Evolutionary conservation across 2,888 invertebrate species (phyloP).

Genomic region (Acrobasis suavella): DNA sequence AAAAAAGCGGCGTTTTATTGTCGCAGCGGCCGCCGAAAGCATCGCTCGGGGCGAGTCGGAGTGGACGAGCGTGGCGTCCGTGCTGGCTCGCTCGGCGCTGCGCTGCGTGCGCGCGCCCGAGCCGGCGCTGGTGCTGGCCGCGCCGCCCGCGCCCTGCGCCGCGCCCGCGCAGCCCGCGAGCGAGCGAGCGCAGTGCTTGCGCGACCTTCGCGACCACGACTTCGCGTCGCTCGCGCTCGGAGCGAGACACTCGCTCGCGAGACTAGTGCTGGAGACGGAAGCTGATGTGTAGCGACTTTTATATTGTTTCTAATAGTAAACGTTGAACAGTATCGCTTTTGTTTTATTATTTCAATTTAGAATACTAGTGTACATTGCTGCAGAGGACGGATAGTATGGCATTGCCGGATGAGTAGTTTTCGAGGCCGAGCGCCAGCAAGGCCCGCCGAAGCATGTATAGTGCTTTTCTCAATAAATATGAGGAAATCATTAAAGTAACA

Average conservation of each 20-base stretch:
- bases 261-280: conserved; percentile 73
- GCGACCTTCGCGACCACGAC: conserved; percentile 32
- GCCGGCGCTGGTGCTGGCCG: conserved; percentile 83
- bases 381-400: too few species aligned
- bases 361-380: too few species aligned
- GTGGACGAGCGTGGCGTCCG: conserved; percentile 27
- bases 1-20: too few species aligned
- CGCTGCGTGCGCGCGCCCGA: conserved; percentile 91
- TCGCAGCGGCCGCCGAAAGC: conserved; percentile 28
- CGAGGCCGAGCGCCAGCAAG: too few species aligned
- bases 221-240: conserved; percentile 58
- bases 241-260: conserved; percentile 80
- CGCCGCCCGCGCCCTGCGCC: conserved; percentile 39
- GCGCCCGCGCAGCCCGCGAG: conserved; percentile 61
- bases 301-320: not conserved
- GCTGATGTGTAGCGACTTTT: conserved; percentile 30
- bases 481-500: too few species aligned
- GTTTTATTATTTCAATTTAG: too few species aligned
- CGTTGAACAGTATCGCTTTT: too few species aligned
- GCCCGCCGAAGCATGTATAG: too few species aligned
- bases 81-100: conserved; percentile 80
- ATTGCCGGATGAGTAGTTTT: too few species aligned
- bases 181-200: conserved; percentile 62
- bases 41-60: conserved; percentile 72
- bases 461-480: too few species aligned